A percentile compares a stretch with the other conserved stretches of the same genome.
These are phyloP conservation scores for Leiothrix lutea DNA, from an alignment of 2,113 vertebrate genomes.

Conservation along the genomic window DNA sequence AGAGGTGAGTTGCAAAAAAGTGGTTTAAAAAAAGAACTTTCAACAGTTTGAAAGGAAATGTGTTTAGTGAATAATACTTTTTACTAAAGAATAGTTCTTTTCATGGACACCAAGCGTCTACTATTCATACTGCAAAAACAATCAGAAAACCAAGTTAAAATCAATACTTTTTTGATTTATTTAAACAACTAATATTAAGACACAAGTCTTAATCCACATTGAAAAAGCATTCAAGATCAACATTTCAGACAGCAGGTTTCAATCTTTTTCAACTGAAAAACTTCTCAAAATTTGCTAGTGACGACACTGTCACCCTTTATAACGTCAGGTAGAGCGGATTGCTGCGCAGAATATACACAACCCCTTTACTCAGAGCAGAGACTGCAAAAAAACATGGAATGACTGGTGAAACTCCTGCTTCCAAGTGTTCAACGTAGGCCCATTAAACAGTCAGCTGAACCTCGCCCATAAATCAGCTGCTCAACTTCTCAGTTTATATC, in stretches of 20 bases:
- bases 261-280: background rate
- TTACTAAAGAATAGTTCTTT: background rate
- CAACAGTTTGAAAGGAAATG: background rate
- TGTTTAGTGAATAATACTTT: background rate
- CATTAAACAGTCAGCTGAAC: background rate
- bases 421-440: background rate
- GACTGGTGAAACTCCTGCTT: background rate
- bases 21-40: background rate
- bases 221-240: background rate
- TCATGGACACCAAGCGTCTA: background rate
- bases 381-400: background rate
- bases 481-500: slow-evolving; percentile 16
- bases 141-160: background rate
- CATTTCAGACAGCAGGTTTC: background rate
- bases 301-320: background rate
- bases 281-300: background rate
- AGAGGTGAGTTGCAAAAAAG: background rate
- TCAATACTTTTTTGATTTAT: background rate
- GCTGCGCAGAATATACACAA: background rate
- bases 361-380: background rate
- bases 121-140: background rate
- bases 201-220: background rate
- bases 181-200: background rate
- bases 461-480: background rate
- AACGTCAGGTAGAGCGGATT: accelerated